Evolutionary conservation across 2,797 vertebrate species (phyloP), one percentile per base, ranked within the genome.

Genomic region (Enoplosus armatus): DNA sequence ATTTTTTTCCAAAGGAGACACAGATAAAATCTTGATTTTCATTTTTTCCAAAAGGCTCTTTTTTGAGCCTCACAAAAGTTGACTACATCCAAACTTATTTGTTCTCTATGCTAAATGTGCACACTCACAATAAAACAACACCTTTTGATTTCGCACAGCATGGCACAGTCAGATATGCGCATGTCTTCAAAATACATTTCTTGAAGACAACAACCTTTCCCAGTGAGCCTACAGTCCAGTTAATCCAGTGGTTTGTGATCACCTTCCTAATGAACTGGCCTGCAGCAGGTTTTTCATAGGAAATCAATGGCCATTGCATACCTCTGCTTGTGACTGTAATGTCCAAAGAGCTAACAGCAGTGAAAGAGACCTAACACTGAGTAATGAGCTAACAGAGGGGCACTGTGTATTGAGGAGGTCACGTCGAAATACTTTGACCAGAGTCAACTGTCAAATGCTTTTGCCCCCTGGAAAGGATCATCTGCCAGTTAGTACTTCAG

Each of bases 251-350:
- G 85, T 85, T 72, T 85, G 82, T 81, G 78, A 89, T 76, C 82
- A 74, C 83, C 85, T 84, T 77, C 82, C 78, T 91, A 89, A 94
- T 92, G 90, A 94, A 93, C 89, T 91, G 81, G 82, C 89, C 87
- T 70, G 84, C 86, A 90, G 89, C 90, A 80, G 77, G 82, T 80
- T 85, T 83, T 87, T 90, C 91, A 94, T 83, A 90, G 92, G 87
- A 95, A 96, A 95, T 95, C 94, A 94, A 95, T 95, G 91, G 68
- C 72, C 60, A 79, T 79, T 85, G 87, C 83, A 86, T 77, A 82
- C 83, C 90, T 87, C 85, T 83, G 80, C 86, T 85, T 87, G 88
- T 85, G 90, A 88, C 83, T 85, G 86, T 87, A 93, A 90, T 87
- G 90, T 88, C 88, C 85, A 81, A 76, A 83, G 84, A 83, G 85